Conservation (phyloP, 2,797 vertebrate species). For the Urosaurus nigricauda region DNA sequence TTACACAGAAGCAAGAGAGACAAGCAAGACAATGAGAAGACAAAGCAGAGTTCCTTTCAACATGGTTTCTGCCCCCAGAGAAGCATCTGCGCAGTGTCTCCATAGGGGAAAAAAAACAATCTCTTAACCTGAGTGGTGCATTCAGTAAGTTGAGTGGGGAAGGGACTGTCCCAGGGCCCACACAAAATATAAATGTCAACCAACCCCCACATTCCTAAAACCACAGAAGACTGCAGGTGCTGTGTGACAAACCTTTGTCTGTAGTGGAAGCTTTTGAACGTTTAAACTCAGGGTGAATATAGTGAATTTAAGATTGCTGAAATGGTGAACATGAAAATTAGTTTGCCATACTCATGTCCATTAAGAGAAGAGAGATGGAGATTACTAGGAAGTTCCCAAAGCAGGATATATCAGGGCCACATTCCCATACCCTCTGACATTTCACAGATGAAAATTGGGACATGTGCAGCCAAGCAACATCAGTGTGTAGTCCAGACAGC, state of each 20-base stretch:
- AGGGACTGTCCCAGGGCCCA: background rate
- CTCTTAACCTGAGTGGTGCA: background rate
- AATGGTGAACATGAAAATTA: background rate
- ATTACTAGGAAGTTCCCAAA: background rate
- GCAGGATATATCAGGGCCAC: background rate
- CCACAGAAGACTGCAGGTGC: background rate
- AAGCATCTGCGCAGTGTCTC: background rate
- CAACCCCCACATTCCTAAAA: conserved; percentile 18
- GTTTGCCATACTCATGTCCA: background rate
- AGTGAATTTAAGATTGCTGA: background rate
- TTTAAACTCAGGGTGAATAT: background rate
- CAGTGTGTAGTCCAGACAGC: too few relatives aligned
- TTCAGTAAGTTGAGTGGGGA: background rate
- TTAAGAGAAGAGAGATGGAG: background rate
- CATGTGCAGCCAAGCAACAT: too few relatives aligned
- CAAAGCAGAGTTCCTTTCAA: background rate
- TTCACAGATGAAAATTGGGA: too few relatives aligned
- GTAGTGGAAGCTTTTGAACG: conserved; percentile 1
- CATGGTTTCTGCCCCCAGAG: background rate
- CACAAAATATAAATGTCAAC: background rate
- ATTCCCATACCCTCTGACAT: too few relatives aligned
- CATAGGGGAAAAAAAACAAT: background rate
- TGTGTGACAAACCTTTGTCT: background rate
- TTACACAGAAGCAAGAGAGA: conserved; percentile 21
- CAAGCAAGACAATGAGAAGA: accelerated